phyloP scores from a whole-genome alignment of 2,888 invertebrate species.

The Idaea aversata region DNA sequence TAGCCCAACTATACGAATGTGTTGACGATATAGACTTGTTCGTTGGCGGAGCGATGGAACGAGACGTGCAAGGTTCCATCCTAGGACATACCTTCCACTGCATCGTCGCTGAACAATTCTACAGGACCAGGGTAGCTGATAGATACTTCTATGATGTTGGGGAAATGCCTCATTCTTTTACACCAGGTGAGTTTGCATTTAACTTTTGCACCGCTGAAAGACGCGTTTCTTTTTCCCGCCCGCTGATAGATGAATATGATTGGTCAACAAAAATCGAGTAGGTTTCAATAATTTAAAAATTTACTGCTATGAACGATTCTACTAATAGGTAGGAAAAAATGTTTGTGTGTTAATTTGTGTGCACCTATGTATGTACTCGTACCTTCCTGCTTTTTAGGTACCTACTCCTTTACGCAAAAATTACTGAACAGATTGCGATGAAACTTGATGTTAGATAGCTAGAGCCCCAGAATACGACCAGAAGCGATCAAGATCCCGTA shows the following conservation, averaged over 20 bases:
- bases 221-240: too few species aligned
- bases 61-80: constrained; percentile 86
- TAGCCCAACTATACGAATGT: constrained; percentile 84
- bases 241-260: not conserved
- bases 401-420: too few species aligned
- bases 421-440: too few species aligned
- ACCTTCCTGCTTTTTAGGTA: too few species aligned
- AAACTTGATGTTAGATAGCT: too few species aligned
- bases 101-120: constrained; percentile 93
- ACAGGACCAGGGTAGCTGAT: constrained; percentile 90
- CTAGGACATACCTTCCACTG: constrained; percentile 94
- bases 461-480: too few species aligned
- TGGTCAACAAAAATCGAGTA: not conserved
- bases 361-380: too few species aligned
- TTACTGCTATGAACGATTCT: too few species aligned
- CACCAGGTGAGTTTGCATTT: constrained; percentile 68
- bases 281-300: too few species aligned
- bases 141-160: constrained; percentile 91
- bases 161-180: constrained; percentile 83
- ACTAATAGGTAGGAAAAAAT: too few species aligned
- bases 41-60: constrained; percentile 91
- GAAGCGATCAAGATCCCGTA: too few species aligned
- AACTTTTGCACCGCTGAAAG: not conserved
- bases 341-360: too few species aligned
- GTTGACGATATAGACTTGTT: constrained; percentile 94